Conservation (phyloP, 1,140 invertebrate genomes). For the Orchestia grillus region DNA sequence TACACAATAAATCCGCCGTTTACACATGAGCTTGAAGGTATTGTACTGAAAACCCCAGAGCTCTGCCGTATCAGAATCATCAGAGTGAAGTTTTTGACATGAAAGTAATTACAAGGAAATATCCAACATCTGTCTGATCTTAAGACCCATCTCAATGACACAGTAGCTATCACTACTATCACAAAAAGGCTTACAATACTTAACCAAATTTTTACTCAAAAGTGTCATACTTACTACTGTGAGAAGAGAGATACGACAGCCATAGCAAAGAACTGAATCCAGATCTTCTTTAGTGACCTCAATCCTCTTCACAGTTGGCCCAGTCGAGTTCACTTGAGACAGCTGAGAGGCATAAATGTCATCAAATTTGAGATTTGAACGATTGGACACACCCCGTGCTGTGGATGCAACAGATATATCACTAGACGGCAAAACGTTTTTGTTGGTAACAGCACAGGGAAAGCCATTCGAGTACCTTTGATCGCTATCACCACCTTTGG, state of each 20-base stretch:
- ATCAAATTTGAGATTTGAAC: background rate
- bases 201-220: background rate
- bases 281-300: background rate
- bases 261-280: constrained; percentile 9
- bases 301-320: background rate
- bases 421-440: background rate
- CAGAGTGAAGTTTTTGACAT: background rate
- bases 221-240: background rate
- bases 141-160: background rate
- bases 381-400: background rate
- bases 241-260: background rate
- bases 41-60: background rate
- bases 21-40: too few species aligned
- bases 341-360: background rate
- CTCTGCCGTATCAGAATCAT: background rate
- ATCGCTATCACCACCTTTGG: background rate
- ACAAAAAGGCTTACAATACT: background rate
- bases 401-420: background rate
- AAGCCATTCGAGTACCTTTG: background rate
- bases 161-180: background rate
- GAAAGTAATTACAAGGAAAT: background rate
- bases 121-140: background rate
- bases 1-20: too few species aligned
- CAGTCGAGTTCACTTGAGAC: background rate
- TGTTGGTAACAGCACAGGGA: background rate